Percentiles rank a stretch among this genome's conserved stretches.
Evolutionary conservation across 1,140 invertebrate species (phyloP).

Genomic region (Lanistes nyassanus): DNA sequence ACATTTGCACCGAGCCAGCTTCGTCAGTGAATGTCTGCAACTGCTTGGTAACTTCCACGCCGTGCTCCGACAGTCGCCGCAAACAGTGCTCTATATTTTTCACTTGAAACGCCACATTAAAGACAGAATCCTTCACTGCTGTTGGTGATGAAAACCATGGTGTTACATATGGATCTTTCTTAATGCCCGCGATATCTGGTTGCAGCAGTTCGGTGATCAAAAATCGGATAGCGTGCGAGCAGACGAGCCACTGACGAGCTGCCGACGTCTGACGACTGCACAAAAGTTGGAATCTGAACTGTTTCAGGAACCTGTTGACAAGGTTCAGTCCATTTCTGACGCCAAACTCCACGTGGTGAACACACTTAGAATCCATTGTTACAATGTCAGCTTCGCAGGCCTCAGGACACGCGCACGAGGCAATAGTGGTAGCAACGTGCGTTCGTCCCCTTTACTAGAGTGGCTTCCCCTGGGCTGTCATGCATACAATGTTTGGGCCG

Average conservation of each 20-base stretch:
- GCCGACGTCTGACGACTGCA: slow-evolving; percentile 53
- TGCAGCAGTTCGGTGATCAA: slow-evolving; percentile 61
- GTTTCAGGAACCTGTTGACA: slow-evolving; percentile 46
- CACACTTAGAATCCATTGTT: slow-evolving; percentile 22
- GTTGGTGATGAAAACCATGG: slow-evolving; percentile 17
- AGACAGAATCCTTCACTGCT: slow-evolving; percentile 63
- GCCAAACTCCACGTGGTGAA: slow-evolving; percentile 70
- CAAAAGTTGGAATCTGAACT: slow-evolving; percentile 62
- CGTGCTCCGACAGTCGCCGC: slow-evolving; percentile 45
- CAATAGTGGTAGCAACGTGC: background rate
- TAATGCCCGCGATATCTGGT: background rate
- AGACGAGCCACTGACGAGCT: slow-evolving; percentile 63
- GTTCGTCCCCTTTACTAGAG: background rate
- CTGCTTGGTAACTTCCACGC: slow-evolving; percentile 53
- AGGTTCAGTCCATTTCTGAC: slow-evolving; percentile 56
- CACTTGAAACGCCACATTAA: slow-evolving; percentile 69
- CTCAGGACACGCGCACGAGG: too few relatives aligned
- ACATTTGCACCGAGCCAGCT: slow-evolving; percentile 62
- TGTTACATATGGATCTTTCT: slow-evolving; percentile 33
- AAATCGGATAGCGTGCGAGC: slow-evolving; percentile 60
- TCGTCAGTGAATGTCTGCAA: slow-evolving; percentile 51
- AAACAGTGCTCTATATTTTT: slow-evolving; percentile 61
- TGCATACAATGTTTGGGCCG: background rate
- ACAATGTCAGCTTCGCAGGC: background rate
- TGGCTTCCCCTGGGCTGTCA: background rate